Percentiles rank a stretch among this genome's conserved stretches.
These are phyloP conservation scores for Idaea dimidiata DNA, from an alignment of 2,888 invertebrate genomes.

Conservation along the genomic window DNA sequence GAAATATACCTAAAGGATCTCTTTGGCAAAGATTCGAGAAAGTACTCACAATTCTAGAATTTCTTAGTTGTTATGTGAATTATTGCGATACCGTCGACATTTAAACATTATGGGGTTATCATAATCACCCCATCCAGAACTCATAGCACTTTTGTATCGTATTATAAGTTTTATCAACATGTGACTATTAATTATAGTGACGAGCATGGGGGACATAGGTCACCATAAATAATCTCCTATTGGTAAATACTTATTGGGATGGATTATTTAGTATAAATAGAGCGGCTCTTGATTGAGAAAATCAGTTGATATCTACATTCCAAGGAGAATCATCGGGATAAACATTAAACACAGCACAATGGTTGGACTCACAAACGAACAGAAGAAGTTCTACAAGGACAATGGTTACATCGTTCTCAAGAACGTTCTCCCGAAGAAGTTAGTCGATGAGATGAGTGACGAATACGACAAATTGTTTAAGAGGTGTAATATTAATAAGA, in stretches of 20 bases:
- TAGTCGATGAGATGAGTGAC: constrained; percentile 64
- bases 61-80: neutral
- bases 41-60: neutral
- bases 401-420: constrained; percentile 78
- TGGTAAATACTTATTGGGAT: constrained; percentile 10
- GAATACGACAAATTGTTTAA: constrained; percentile 77
- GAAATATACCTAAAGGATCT: neutral
- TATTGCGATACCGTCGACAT: neutral
- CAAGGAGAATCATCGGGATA: constrained; percentile 4
- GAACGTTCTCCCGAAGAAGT: constrained; percentile 61
- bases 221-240: constrained; percentile 16
- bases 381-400: constrained; percentile 72
- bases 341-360: constrained; percentile 21
- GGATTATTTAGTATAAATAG: constrained; percentile 16
- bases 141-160: neutral
- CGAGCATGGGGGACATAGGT: constrained; percentile 13
- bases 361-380: constrained; percentile 59
- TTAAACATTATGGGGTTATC: neutral
- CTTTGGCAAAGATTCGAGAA: neutral
- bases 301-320: constrained; percentile 12
- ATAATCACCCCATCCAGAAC: neutral
- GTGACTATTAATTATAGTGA: neutral
- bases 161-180: constrained; percentile 1
- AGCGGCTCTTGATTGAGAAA: neutral
- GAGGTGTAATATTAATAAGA: constrained; percentile 64